Percentiles rank a stretch among this genome's conserved stretches.
phyloP scores from a whole-genome alignment of 2,797 vertebrate species.

The Enteromius treurensis region DNA sequence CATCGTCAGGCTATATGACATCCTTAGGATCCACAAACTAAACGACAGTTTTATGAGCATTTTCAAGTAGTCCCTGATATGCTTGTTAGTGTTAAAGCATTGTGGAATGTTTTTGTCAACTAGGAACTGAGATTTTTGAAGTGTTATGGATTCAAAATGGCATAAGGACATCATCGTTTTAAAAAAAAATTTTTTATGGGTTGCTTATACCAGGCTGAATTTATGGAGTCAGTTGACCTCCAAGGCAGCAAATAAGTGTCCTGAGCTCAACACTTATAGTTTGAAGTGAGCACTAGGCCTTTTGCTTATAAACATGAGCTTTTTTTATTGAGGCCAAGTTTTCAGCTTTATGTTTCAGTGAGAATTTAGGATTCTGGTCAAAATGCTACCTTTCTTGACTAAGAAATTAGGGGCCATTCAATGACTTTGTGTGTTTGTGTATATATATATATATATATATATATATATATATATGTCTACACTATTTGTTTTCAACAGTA shows the following conservation, averaged over 20 bases:
- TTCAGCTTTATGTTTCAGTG: neutral
- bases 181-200: slow-evolving; percentile 1
- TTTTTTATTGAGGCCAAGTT: neutral
- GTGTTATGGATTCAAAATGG: slow-evolving; percentile 20
- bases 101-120: slow-evolving; percentile 59
- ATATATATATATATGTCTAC: neutral
- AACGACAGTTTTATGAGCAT: slow-evolving; percentile 51
- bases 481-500: no score
- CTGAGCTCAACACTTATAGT: neutral
- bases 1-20: slow-evolving; percentile 85
- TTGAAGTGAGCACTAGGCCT: neutral
- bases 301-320: neutral
- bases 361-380: neutral
- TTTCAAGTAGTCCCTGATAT: slow-evolving; percentile 53
- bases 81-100: slow-evolving; percentile 45
- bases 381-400: slow-evolving; percentile 4
- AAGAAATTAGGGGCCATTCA: neutral
- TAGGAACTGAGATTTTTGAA: slow-evolving; percentile 23
- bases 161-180: slow-evolving; percentile 8
- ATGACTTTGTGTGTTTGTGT: neutral
- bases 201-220: slow-evolving; percentile 15
- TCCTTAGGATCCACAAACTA: slow-evolving; percentile 85
- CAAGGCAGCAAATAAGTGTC: neutral
- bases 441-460: neutral
- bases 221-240: neutral